phyloP scores from a whole-genome alignment of 64 coral and sea anemone species.

The Platygyra sinensis region DNA sequence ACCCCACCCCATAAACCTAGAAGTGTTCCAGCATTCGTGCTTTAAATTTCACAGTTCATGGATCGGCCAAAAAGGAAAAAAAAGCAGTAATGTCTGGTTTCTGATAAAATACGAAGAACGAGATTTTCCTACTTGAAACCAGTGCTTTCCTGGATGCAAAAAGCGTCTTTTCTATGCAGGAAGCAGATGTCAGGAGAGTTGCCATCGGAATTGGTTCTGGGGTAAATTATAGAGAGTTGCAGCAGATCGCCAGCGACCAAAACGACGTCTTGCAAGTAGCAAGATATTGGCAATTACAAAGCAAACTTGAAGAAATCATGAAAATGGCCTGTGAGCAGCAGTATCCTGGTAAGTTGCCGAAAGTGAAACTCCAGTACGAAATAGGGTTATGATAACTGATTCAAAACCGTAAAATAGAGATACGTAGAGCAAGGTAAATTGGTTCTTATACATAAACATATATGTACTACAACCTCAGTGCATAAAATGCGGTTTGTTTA shows the following conservation, averaged over 20 bases:
- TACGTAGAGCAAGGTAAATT: background rate
- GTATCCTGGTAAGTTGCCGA: background rate
- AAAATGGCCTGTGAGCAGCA: conserved; percentile 16
- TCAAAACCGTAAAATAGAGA: background rate
- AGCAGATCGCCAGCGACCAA: background rate
- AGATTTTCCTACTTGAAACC: background rate
- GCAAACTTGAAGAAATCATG: conserved; percentile 17
- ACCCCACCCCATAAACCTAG: too few relatives aligned
- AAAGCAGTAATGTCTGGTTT: too few relatives aligned
- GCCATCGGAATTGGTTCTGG: conserved; percentile 9
- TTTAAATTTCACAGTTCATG: too few relatives aligned
- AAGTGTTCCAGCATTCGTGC: too few relatives aligned
- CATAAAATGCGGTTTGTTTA: too few relatives aligned
- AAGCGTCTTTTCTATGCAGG: background rate
- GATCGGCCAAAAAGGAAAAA: too few relatives aligned
- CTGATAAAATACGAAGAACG: background rate
- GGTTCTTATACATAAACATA: too few relatives aligned
- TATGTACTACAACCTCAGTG: too few relatives aligned
- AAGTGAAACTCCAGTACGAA: background rate
- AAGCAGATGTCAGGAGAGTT: background rate
- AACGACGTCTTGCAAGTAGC: background rate
- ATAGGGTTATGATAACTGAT: background rate
- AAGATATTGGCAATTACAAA: background rate
- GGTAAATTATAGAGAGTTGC: background rate
- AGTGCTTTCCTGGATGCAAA: background rate